Evolutionary conservation across 1,140 invertebrate species (phyloP).

Genomic region (Frieseomelitta varia): DNA sequence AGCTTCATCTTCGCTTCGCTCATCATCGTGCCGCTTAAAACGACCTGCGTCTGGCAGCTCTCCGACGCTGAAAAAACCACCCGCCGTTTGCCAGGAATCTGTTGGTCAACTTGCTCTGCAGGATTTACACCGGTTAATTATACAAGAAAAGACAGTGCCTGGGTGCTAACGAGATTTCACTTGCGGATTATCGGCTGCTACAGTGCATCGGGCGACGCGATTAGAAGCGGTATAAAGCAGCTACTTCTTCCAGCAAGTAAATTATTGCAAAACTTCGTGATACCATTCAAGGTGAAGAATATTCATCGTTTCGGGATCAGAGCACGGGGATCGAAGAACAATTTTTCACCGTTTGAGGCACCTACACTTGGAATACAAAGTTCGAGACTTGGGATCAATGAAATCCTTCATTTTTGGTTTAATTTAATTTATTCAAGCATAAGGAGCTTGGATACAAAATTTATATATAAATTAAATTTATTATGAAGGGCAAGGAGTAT

Average conservation of each 20-base stretch:
- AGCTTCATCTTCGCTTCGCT: neutral
- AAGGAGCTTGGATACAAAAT: no score
- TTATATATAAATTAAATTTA: no score
- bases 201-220: constrained; percentile 21
- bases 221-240: constrained; percentile 45
- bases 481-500: no score
- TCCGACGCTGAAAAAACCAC: neutral
- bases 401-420: no score
- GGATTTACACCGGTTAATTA: constrained; percentile 26
- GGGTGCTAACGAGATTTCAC: constrained; percentile 35
- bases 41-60: neutral
- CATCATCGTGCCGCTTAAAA: neutral
- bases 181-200: constrained; percentile 30
- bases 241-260: neutral
- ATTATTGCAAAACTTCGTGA: neutral
- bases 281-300: neutral
- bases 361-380: no score
- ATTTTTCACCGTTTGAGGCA: neutral
- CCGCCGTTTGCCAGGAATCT: neutral
- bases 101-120: neutral
- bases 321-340: neutral
- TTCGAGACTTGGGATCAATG: no score
- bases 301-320: neutral
- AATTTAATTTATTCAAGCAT: no score
- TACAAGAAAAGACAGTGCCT: constrained; percentile 20